Base-by-base conservation (phyloP, 2,888 invertebrate species). In the Dysmachus trigonus region DNA sequence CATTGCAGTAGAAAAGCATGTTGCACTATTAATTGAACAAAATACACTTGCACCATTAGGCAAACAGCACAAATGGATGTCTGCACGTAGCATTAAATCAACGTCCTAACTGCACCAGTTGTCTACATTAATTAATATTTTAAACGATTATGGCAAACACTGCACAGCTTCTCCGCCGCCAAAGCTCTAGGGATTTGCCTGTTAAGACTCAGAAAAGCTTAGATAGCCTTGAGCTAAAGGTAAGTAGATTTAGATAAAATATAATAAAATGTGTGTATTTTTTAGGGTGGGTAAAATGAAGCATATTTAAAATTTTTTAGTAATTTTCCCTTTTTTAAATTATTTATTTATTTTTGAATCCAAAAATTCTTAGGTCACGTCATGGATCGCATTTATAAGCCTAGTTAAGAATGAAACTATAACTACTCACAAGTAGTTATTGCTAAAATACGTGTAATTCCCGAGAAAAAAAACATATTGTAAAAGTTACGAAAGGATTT, bases 181-280 rank as follows among this genome's bases (percentile, higher is more conserved):
- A 97, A 92, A 97, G 97, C 92, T 97, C 97, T 86, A 94, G 97
- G 89, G 97, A 97, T 90, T 93, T 97, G 76, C 95, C 94, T 15
- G 88, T 92, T 22, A 91, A 91, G 88, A 90, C 90, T 88, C 97
- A 97, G 92, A 94, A 96, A 88, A 97, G 97, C 82, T 91, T 96
- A 89, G 97, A 97, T 91, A 95, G 96, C 79, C 93, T 97, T 91
- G 98, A 98, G 90, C 94, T 98, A 93, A 96, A 96, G 89, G 97
- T 97, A 91, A 91, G 91, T 89, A 82, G 47, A 47, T 47, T n/a
- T 18, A 33, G 38, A 27, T 27, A 38, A 51, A 15, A 22, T 79
- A 27, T n/a, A 22, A 79, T 77, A 15, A 2, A 10, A 8, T 38
- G 13, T 41, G 15, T 72, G 33, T 35, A 35, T 31, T 22, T 18